Evolutionary conservation across 1,140 invertebrate species (phyloP), one percentile per base, ranked within the genome.

Genomic region (Listronotus oregonensis): DNA sequence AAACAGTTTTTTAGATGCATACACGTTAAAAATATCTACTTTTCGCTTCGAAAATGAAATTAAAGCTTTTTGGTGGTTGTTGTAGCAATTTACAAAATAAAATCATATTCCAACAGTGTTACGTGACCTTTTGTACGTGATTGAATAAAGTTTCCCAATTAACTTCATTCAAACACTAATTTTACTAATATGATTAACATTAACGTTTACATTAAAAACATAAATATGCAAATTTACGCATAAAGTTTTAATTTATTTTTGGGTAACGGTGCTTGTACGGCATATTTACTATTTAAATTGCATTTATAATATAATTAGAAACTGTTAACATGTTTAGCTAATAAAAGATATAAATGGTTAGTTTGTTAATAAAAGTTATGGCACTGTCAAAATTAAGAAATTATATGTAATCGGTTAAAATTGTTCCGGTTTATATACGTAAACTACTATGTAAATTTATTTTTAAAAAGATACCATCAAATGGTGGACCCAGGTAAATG

Each of bases 401-500:
- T 37, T 37, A 27, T 27, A 27, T 27, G 21, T 27, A 37, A 37
- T 37, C 1, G 11, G 34, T 37, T 37, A 10, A 37, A 10, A 37
- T 37, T 37, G 34, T 37, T 37, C 34, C 34, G 34, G 34, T 37
- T 37, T 37, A 37, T 37, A 37, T 12, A 27, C n/a, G n/a, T n/a
- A n/a, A n/a, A n/a, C 5, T 27, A 27, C 5, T 27, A 58, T 46
- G 44, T 31, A 31, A 47, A 58, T 32, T 1, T 32, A 44, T 58
- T 58, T 58, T 58, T 31, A 44, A 46, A 42, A 46, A 8, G 44
- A 60, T 12, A 62, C 27, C 49, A 68, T 68, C 67, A 57, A 69
- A 62, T 66, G 64, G 67, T 54, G 64, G 64, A 47, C 67, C 39
- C 58, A 62, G 67, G 55, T 66, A 66, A 17, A 56, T 60, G 52